Base-by-base conservation (phyloP, 2,888 invertebrate genomes). In the Lasioglossum marginatum region DNA sequence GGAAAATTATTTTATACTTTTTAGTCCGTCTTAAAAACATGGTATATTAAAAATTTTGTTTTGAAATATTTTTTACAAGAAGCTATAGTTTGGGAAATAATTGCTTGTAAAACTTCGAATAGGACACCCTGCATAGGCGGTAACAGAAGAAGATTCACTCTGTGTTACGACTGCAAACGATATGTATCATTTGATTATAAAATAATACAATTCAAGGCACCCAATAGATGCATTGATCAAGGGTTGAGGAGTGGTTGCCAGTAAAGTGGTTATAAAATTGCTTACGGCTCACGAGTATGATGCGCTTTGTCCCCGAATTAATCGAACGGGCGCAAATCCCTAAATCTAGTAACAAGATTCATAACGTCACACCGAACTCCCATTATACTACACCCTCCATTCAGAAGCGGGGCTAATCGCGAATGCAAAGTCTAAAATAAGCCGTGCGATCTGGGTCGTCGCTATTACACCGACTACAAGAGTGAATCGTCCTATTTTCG, bases 401-500 rank as follows among this genome's bases (percentile, higher is more conserved):
- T 66, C 23, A 19, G 23, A 6, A 37, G 34, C 23, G 19, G 10
- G 16, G 2, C 34, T 68, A 68, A 68, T 68, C 68, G 68, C 68
- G 4, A 68, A 37, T 12, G 37, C 68, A 37, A 37, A 68, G 68
- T 23, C 68, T 68, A 37, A 68, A 37, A 68, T 68, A 68, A 68
- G 34, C 68, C 10, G 37, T 19, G 37, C 68, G 37, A 68, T 37
- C 37, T 37, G 23, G 68, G 68, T 68, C 68, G 34, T 19, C 23
- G 19, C 23, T 37, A 23, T 68, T 23, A 23, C 34, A 68, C 10
- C 34, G 10, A 10, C 37, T 37, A 23, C 37, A 37, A 37, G 37
- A 68, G 37, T 34, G 68, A 68, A 37, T 68, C 23, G 68, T 37
- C 68, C 68, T 68, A 68, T 68, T 68, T 68, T 68, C 68, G 23